Evolutionary conservation across 2,888 invertebrate genomes (phyloP).

Genomic region (Maniola hyperantus): DNA sequence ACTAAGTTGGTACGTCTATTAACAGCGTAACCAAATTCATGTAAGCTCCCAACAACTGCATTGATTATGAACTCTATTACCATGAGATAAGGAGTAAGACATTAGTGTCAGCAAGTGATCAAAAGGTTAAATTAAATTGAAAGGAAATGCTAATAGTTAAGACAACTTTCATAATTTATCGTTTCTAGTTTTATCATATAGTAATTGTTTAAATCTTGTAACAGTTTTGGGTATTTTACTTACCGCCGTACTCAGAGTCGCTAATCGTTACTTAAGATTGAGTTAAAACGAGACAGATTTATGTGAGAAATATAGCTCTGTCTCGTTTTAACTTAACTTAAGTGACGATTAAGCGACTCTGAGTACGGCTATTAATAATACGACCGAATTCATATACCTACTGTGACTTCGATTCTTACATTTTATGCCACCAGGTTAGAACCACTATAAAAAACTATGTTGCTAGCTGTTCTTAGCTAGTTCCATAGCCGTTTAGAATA

Average conservation of each 20-base stretch:
- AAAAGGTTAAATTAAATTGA: conserved; percentile 41
- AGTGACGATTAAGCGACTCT: no score
- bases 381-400: no score
- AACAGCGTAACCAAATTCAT: conserved; percentile 29
- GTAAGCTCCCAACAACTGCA: conserved; percentile 1
- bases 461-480: no score
- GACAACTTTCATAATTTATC: conserved; percentile 56
- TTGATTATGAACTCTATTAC: conserved; percentile 41
- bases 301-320: no score
- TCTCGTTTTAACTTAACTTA: no score
- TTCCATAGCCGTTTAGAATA: no score
- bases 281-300: no score
- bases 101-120: conserved; percentile 20
- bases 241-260: no score
- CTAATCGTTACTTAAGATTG: no score
- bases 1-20: conserved; percentile 1
- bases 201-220: conserved; percentile 18
- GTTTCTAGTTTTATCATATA: conserved; percentile 40
- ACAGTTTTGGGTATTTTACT: neutral
- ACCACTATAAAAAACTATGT: no score
- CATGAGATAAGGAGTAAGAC: conserved; percentile 18
- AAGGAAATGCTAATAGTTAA: conserved; percentile 42
- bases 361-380: no score
- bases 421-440: neutral
- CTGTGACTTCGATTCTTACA: no score